These are phyloP conservation scores for Oostethus manadensis DNA, from an alignment of 2,113 vertebrate species.

Conservation along the genomic window DNA sequence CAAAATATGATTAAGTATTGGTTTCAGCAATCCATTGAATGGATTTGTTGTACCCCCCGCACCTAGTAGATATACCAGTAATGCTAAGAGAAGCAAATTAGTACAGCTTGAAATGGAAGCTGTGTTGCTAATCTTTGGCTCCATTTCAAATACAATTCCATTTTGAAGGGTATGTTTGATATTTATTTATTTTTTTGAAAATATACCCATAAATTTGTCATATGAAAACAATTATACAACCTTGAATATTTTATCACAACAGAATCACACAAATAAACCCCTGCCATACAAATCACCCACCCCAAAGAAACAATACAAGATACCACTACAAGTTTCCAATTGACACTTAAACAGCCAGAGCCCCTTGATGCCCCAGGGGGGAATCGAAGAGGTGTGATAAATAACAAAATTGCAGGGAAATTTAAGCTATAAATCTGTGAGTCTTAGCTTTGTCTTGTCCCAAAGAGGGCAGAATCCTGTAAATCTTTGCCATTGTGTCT, in stretches of 20 bases:
- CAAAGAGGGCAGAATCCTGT: slow-evolving; percentile 41
- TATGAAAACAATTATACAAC: slow-evolving; percentile 78
- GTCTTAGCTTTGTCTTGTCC: slow-evolving; percentile 53
- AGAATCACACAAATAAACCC: slow-evolving; percentile 69
- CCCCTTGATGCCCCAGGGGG: slow-evolving; percentile 27
- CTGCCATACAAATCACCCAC: slow-evolving; percentile 72
- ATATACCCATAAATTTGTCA: slow-evolving; percentile 77
- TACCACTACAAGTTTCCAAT: slow-evolving; percentile 58
- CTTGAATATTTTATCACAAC: slow-evolving; percentile 73
- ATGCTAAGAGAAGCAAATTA: too few relatives aligned
- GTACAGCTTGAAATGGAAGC: too few relatives aligned
- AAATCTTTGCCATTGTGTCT: slow-evolving; percentile 58
- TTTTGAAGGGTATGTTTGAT: slow-evolving; percentile 64
- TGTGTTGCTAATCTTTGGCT: neutral
- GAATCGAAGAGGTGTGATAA: slow-evolving; percentile 45
- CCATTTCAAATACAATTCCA: slow-evolving; percentile 29
- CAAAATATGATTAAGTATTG: too few relatives aligned
- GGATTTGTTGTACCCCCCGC: too few relatives aligned
- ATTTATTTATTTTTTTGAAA: slow-evolving; percentile 77
- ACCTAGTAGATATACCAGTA: too few relatives aligned
- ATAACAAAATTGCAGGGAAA: slow-evolving; percentile 46
- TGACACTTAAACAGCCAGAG: slow-evolving; percentile 48
- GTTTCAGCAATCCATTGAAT: too few relatives aligned
- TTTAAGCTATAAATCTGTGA: slow-evolving; percentile 55
- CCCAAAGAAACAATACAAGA: slow-evolving; percentile 52